These are phyloP conservation scores for Euplexia lucipara DNA, from an alignment of 2,888 invertebrate species.

Conservation along the genomic window DNA sequence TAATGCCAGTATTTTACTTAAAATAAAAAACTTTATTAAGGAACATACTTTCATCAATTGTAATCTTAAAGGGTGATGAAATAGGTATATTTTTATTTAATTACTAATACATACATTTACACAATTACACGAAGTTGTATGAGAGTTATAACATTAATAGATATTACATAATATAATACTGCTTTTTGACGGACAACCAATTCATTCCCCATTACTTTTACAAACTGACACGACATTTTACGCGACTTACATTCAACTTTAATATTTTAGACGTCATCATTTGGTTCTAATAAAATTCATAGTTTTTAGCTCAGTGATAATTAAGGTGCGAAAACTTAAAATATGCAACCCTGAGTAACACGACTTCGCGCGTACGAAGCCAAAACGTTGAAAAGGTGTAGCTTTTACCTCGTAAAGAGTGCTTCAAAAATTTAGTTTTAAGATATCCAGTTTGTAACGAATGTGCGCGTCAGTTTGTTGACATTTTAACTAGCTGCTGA, in stretches of 20 bases:
- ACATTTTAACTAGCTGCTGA: conserved; percentile 1
- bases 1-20: conserved; percentile 86
- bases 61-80: conserved; percentile 67
- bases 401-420: not conserved
- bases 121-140: conserved; percentile 68
- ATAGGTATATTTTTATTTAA: conserved; percentile 62
- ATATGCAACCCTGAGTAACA: not conserved
- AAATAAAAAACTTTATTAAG: conserved; percentile 88
- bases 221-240: conserved; percentile 17
- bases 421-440: not conserved
- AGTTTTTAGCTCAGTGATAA: not conserved
- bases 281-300: not conserved
- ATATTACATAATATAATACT: conserved; percentile 52
- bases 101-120: conserved; percentile 68
- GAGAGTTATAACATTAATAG: conserved; percentile 66
- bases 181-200: conserved; percentile 25
- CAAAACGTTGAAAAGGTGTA: not conserved
- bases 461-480: conserved; percentile 19
- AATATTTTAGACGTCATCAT: conserved; percentile 2
- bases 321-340: conserved; percentile 9
- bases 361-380: not conserved
- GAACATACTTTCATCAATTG: conserved; percentile 78
- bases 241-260: not conserved
- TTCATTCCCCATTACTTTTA: conserved; percentile 3
- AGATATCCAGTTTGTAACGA: not conserved